Conservation (phyloP, 2,113 vertebrate species). For the Okapia johnstoni region DNA sequence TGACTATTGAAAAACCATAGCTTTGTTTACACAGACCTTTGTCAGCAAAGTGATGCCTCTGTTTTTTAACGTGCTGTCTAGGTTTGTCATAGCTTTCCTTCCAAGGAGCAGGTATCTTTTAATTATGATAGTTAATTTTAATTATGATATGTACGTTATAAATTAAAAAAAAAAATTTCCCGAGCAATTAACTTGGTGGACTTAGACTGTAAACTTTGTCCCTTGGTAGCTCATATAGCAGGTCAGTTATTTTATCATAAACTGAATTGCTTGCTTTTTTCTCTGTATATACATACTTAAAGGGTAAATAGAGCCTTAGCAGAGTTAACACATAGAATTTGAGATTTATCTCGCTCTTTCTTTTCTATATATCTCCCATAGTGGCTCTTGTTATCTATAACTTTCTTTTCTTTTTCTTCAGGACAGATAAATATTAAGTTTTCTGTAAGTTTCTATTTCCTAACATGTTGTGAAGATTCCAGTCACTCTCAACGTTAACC, state of each 20-base stretch:
- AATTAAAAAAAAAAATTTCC: not conserved
- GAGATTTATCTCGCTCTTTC: not conserved
- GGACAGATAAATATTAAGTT: not conserved
- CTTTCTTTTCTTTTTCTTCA: not conserved
- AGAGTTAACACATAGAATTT: not conserved
- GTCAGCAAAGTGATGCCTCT: not conserved
- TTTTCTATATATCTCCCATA: not conserved
- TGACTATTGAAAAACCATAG: not conserved
- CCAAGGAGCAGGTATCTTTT: not conserved
- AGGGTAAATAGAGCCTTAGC: not conserved
- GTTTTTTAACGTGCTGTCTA: not conserved
- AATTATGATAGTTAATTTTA: not conserved
- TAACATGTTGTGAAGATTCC: not conserved
- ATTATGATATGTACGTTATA: not conserved
- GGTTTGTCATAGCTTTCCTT: not conserved
- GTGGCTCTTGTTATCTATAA: not conserved
- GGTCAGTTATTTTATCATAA: not conserved
- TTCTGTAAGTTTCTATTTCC: not conserved
- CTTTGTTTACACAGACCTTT: not conserved
- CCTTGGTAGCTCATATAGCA: not conserved
- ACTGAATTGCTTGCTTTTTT: not conserved
- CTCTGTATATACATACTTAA: not conserved
- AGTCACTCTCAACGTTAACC: not conserved
- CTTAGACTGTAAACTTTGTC: not conserved
- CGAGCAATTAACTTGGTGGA: not conserved